phyloP scores from a whole-genome alignment of 35 echinoderm and acorn worm species.

The Apostichopus japonicus region DNA sequence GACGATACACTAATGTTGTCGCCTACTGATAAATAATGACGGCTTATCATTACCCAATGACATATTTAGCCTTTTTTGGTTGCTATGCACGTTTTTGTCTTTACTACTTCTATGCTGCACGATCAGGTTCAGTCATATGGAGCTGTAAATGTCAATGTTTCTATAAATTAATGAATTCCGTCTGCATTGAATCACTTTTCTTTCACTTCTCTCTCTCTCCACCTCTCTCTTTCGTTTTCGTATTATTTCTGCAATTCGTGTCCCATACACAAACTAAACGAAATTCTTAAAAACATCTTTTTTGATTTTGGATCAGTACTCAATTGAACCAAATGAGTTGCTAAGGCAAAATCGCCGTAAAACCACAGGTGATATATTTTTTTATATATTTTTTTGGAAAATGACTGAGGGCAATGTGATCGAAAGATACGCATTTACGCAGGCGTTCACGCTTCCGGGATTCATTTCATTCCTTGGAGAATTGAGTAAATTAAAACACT shows the following conservation, averaged over 20 bases:
- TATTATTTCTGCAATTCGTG: too few relatives aligned
- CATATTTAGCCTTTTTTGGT: background rate
- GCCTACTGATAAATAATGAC: background rate
- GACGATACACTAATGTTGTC: too few relatives aligned
- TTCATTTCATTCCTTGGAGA: background rate
- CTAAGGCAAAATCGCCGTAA: background rate
- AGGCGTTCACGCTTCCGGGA: background rate
- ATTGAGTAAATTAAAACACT: too few relatives aligned
- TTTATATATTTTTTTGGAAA: background rate
- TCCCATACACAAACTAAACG: too few relatives aligned
- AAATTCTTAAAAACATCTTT: too few relatives aligned
- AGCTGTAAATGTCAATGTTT: background rate
- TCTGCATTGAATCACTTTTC: too few relatives aligned
- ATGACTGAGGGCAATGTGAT: background rate
- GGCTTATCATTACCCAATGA: background rate
- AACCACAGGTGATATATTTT: background rate
- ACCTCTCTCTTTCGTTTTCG: too few relatives aligned
- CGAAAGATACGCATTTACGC: background rate
- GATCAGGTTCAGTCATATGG: too few relatives aligned
- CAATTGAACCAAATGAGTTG: background rate
- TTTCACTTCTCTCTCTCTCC: too few relatives aligned
- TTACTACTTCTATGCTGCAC: background rate
- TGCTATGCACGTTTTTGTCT: background rate
- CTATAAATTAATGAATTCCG: background rate
- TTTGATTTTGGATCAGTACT: too few relatives aligned